Percentiles rank a stretch among this genome's conserved stretches.
phyloP scores from a whole-genome alignment of 2,113 vertebrate genomes.

The Toxostoma redivivum region DNA sequence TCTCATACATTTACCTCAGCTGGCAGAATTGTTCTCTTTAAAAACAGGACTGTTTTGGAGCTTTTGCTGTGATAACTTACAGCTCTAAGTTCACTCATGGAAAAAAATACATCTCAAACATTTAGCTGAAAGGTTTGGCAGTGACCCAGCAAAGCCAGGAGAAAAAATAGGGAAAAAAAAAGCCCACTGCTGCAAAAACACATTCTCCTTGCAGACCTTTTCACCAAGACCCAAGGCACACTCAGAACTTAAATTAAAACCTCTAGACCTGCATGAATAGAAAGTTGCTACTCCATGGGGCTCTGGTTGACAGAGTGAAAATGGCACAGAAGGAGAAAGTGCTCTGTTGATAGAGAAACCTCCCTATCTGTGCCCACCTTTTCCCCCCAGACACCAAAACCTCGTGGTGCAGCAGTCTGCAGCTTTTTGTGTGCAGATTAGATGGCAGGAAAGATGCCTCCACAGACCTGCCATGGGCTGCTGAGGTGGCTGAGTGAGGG shows the following conservation, averaged over 20 bases:
- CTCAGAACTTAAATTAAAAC: neutral
- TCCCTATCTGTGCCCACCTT: neutral
- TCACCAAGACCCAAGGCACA: neutral
- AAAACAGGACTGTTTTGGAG: neutral
- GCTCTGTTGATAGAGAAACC: neutral
- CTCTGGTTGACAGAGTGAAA: neutral
- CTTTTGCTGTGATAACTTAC: neutral
- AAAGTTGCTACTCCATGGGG: neutral
- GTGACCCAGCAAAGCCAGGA: neutral
- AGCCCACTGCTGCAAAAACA: neutral
- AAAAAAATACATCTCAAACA: neutral
- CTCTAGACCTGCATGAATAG: neutral
- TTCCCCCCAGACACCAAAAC: neutral
- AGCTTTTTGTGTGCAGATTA: neutral
- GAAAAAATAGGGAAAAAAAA: neutral
- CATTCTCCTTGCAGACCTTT: neutral
- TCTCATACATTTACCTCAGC: neutral
- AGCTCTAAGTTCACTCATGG: neutral
- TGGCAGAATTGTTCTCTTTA: neutral
- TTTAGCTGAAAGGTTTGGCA: neutral
- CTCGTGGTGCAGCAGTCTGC: neutral
- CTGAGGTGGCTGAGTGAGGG: fast-evolving
- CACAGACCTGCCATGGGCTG: neutral
- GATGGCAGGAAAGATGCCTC: neutral
- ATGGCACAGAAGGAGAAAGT: neutral